Evolutionary conservation across 2,888 invertebrate species (phyloP), one percentile per base, ranked within the genome.

Genomic region (Melieria omissa): DNA sequence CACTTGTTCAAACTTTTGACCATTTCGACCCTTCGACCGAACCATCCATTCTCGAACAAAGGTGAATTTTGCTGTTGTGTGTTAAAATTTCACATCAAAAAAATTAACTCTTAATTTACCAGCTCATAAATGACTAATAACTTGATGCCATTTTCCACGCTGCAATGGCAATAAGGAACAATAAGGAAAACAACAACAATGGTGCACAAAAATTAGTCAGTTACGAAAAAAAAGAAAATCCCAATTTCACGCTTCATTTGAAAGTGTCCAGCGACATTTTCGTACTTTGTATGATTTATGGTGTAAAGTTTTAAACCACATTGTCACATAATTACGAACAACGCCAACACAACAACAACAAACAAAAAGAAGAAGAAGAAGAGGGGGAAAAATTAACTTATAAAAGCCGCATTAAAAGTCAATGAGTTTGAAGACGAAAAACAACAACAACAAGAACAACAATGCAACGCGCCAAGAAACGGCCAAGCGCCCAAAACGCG

Each of bases 321-420:
- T 72, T 72, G 72, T 68, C 72, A 72, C 72, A 72, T 72, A 72
- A 72, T 72, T 72, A 72, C 63, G 61, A 67, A 65, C 44, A 55
- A 61, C 44, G 16, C 42, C 49, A 55, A 55, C 4, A 6, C 55
- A 65, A 45, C 55, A 55, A 29, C 45, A 65, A 14, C 45, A 55
- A 65, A 14, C 45, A 60, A 12, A 41, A 42, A 45, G 7, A 1
- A 52, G 14, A 47, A 42, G n/a, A 9, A 41, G 52, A 58, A n/a
- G n/a, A n/a, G n/a, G 1, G 42, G 42, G 29, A 62, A 14, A 69
- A 74, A 77, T 76, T 70, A 75, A 76, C 72, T 76, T 71, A 64
- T 62, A 72, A 74, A 67, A 69, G 70, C 44, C 76, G 73, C 76
- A 76, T 76, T 75, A 76, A 76, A 74, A 77, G 73, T 72, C 75